Base-by-base conservation (phyloP, 2,113 vertebrate species). In the Pteruthius melanotis region DNA sequence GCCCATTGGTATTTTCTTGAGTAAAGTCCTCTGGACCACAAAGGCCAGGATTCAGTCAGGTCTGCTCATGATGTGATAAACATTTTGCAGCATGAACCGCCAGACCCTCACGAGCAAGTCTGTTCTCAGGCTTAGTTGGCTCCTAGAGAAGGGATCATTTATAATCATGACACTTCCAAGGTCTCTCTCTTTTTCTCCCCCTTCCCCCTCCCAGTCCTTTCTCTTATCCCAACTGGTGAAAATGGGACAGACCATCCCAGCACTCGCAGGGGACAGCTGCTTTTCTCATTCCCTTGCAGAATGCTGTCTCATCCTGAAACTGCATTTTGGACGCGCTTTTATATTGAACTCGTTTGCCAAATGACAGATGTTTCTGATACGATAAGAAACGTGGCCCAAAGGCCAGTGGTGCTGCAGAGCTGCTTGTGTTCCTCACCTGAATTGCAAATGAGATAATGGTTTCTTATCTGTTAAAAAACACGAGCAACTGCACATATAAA, bases 381-480 rank as follows among this genome's bases (percentile, higher is more conserved):
- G 71, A 97, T 96, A 95, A 93, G 93, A 71, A 87, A 65, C 1
- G 0, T 15, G 88, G 72, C 85, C 49, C 83, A 56, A 63, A 30
- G 20, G 86, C 81, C 61, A 45, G 80, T 15, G 65, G 76, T 6
- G 20, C 90, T 96, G 65, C 63, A 26, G 83, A 93, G 83, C 84
- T 37, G n/a, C 85, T 94, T 14, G 0, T 33, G 76, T 79, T 87
- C 89, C 94, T 96, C 86, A 92, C 93, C 93, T 95, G 91, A 87
- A 83, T 86, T 66, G 21, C 71, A 84, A 94, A 93, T 78, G 90
- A 93, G 82, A 65, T 81, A 56, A 11, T 71, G 42, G 69, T 89
- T 83, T 65, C 93, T 97, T 97, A 96, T 96, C 94, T 93, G 64
- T 82, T 93, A 90, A 93, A 96, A 91, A 88, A 28, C 79, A 90